Percentiles rank a stretch among this genome's conserved stretches.
Evolutionary conservation across 64 coral and sea anemone species (phyloP).

Genomic region (Cladopsammia gracilis): DNA sequence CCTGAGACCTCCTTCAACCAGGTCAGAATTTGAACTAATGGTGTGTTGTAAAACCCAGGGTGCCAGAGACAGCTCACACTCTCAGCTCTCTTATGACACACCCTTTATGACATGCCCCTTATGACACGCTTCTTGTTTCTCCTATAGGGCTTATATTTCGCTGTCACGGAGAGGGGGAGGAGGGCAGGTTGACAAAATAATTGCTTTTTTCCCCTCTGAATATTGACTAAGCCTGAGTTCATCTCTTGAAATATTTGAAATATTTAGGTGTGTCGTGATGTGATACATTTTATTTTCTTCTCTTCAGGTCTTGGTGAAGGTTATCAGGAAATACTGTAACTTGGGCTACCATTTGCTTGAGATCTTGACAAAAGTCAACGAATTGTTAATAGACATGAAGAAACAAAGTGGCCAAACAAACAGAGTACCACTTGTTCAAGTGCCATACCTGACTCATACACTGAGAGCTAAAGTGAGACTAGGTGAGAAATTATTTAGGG

Average conservation of each 20-base stretch:
- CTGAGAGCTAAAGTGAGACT: neutral
- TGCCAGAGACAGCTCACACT: too few species aligned
- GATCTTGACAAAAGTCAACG: neutral
- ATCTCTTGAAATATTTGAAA: too few species aligned
- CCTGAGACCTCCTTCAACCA: neutral
- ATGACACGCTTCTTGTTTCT: too few species aligned
- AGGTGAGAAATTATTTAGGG: neutral
- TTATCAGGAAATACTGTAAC: neutral
- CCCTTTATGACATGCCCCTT: too few species aligned
- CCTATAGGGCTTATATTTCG: too few species aligned
- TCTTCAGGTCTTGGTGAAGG: neutral
- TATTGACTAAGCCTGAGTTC: too few species aligned
- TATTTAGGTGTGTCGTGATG: neutral
- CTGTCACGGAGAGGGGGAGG: too few species aligned
- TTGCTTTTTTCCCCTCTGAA: too few species aligned
- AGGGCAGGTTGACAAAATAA: too few species aligned
- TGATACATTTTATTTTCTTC: neutral
- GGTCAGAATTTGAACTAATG: neutral
- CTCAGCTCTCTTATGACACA: too few species aligned
- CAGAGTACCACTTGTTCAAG: neutral
- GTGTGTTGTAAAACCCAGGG: too few species aligned
- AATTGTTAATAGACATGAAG: neutral
- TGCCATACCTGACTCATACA: constrained; percentile 16
- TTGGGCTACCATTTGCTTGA: neutral
- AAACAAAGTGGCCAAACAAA: neutral